phyloP scores from a whole-genome alignment of 2,888 invertebrate species.

The Tetragonula carbonaria region DNA sequence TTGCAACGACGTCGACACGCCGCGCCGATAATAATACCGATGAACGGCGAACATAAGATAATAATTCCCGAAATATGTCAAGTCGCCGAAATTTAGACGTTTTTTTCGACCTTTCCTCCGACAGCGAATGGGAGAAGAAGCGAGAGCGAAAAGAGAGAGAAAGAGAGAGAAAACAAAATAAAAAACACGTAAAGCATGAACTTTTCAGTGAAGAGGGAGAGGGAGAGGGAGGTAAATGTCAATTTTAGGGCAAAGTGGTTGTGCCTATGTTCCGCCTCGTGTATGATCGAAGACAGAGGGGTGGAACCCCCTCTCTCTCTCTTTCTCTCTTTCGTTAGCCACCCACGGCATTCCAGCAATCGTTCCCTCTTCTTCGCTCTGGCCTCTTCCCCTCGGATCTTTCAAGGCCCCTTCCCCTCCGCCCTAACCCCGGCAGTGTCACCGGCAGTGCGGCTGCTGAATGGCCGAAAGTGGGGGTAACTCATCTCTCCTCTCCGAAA shows the following conservation, averaged over 20 bases:
- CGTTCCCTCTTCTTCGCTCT: slow-evolving; percentile 24
- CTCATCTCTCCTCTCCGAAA: slow-evolving; percentile 53
- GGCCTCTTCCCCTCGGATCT: slow-evolving; percentile 17
- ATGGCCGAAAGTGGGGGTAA: slow-evolving; percentile 65
- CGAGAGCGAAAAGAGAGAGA: too few relatives aligned
- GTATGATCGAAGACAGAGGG: slow-evolving; percentile 26
- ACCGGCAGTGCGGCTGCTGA: slow-evolving; percentile 65
- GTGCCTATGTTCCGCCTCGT: slow-evolving; percentile 27
- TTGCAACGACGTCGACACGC: too few relatives aligned
- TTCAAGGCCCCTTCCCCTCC: slow-evolving; percentile 51
- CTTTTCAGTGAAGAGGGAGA: not conserved
- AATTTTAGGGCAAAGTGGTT: slow-evolving; percentile 33
- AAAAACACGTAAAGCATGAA: not conserved
- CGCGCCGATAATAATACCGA: too few relatives aligned
- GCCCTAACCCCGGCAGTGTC: slow-evolving; percentile 43
- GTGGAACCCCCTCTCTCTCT: not conserved
- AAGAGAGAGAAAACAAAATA: too few relatives aligned
- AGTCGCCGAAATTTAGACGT: too few relatives aligned
- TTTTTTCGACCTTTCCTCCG: not conserved
- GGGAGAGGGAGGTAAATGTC: not conserved
- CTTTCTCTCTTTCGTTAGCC: slow-evolving; percentile 26
- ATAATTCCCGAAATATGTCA: too few relatives aligned
- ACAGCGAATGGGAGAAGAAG: not conserved
- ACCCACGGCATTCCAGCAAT: slow-evolving; percentile 54
- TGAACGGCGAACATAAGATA: too few relatives aligned